These are phyloP conservation scores for Thaumetopoea pityocampa DNA, from an alignment of 1,140 invertebrate genomes.

Conservation along the genomic window DNA sequence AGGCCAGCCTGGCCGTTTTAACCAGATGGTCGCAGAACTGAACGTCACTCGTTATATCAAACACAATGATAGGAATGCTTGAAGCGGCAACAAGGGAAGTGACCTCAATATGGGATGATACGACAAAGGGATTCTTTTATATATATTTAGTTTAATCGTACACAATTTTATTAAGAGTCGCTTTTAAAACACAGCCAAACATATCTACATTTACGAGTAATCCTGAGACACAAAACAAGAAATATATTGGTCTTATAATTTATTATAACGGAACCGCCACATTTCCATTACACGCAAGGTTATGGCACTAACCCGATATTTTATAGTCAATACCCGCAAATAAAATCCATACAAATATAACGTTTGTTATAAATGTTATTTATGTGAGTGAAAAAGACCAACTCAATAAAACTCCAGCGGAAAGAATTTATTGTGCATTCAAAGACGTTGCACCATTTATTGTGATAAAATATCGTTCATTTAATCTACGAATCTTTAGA, in stretches of 20 bases:
- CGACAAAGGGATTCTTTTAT: too few species aligned
- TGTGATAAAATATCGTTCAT: too few species aligned
- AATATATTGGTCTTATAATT: slow-evolving; percentile 9
- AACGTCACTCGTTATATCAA: too few species aligned
- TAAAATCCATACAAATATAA: slow-evolving; percentile 9
- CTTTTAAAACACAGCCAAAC: too few species aligned
- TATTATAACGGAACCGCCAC: slow-evolving; percentile 11
- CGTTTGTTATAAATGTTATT: slow-evolving; percentile 9
- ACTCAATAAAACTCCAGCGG: slow-evolving; percentile 2
- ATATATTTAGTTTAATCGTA: too few species aligned
- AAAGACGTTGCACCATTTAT: slow-evolving; percentile 1
- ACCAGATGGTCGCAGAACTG: too few species aligned
- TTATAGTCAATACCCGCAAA: slow-evolving; percentile 3
- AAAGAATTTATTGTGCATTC: slow-evolving; percentile 5
- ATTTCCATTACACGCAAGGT: slow-evolving; percentile 8
- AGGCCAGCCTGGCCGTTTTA: too few species aligned
- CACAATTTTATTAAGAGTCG: too few species aligned
- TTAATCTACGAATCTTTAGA: too few species aligned
- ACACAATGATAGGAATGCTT: too few species aligned
- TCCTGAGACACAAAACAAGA: slow-evolving; percentile 12
- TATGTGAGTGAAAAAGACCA: slow-evolving; percentile 6
- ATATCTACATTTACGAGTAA: slow-evolving; percentile 6
- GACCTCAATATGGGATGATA: too few species aligned
- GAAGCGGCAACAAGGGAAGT: too few species aligned
- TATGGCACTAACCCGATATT: slow-evolving; percentile 8